Evolutionary conservation across 30 jellyfish, hydroid and myxozoan species (phyloP).

Genomic region (Cassiopea xamachana): DNA sequence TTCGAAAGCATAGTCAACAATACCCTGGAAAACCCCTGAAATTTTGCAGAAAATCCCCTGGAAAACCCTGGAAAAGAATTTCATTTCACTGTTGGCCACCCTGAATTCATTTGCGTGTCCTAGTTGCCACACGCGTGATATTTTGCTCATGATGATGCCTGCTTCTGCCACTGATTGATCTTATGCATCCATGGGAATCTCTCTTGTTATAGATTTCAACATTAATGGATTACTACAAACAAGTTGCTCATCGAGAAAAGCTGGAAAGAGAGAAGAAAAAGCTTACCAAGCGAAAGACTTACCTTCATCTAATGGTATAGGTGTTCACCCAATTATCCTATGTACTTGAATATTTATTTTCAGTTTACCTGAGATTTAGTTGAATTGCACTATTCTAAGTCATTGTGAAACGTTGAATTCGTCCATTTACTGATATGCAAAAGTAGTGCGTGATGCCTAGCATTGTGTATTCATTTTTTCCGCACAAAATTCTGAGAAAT

Average conservation of each 20-base stretch:
- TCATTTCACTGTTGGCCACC: neutral
- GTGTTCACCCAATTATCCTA: neutral
- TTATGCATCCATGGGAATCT: neutral
- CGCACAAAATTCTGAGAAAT: no score
- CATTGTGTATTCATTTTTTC: no score
- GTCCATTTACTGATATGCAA: no score
- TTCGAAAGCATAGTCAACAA: no score
- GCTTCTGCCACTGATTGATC: neutral
- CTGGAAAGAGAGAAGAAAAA: slow-evolving; percentile 82
- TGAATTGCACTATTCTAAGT: no score
- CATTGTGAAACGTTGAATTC: no score
- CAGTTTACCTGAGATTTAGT: no score
- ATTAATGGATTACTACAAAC: slow-evolving; percentile 86
- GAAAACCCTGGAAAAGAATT: neutral
- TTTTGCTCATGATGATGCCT: neutral
- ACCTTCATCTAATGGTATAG: slow-evolving; percentile 82
- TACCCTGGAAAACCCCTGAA: neutral
- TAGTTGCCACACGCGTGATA: neutral
- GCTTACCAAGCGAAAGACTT: slow-evolving; percentile 76
- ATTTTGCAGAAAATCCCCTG: neutral
- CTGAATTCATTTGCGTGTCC: neutral
- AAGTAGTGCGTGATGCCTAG: no score
- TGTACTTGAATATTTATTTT: no score
- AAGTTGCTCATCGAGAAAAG: slow-evolving; percentile 92
- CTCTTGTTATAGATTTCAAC: slow-evolving; percentile 57